These are phyloP conservation scores for Parauchenoglanis punctatus DNA, from an alignment of 2,797 vertebrate genomes.

Conservation along the genomic window DNA sequence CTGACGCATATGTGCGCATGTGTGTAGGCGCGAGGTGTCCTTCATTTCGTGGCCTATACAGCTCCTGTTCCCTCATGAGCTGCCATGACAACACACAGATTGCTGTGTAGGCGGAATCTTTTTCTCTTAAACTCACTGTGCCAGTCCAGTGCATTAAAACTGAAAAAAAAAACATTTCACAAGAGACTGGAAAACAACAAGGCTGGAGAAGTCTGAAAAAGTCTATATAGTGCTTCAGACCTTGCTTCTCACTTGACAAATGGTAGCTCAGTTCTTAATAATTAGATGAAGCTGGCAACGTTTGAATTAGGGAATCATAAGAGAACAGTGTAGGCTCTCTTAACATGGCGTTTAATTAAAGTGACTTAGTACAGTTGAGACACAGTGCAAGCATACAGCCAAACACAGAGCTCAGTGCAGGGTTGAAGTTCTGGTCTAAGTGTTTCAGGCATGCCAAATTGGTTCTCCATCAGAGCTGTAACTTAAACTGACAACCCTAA, in stretches of 20 bases:
- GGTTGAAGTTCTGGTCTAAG: neutral
- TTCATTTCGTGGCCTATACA: conserved; percentile 63
- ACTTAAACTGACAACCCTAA: neutral
- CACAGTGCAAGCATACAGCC: neutral
- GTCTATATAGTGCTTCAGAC: neutral
- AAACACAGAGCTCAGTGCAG: neutral
- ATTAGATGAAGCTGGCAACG: neutral
- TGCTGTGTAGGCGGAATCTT: conserved; percentile 71
- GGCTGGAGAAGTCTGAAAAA: neutral
- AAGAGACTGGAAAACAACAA: neutral
- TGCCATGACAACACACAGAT: conserved; percentile 68
- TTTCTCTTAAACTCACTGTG: conserved; percentile 43
- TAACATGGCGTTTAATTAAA: neutral
- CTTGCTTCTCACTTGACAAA: neutral
- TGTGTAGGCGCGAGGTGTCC: conserved; percentile 74
- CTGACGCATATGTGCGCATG: conserved; percentile 73
- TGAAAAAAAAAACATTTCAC: neutral
- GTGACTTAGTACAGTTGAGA: neutral
- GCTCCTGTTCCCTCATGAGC: conserved; percentile 63
- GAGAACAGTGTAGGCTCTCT: neutral
- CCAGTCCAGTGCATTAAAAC: conserved; percentile 47
- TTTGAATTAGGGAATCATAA: neutral
- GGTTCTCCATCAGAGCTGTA: neutral
- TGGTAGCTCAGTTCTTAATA: neutral
- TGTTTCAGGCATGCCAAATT: neutral